Conservation (phyloP, 2,113 vertebrate genomes). For the Oreochromis aureus region DNA sequence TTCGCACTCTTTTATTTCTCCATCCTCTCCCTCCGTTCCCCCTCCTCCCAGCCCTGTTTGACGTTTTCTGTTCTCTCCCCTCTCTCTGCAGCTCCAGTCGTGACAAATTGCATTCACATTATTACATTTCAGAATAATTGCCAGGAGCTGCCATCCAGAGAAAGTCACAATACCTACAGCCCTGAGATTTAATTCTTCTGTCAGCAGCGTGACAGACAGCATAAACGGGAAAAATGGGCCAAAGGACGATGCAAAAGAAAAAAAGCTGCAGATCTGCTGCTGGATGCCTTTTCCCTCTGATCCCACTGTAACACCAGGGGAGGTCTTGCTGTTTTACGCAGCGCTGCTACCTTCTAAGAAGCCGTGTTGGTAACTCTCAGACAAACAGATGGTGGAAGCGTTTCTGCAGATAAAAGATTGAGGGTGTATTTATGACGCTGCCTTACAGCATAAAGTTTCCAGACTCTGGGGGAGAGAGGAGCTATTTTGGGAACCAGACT, state of each 20-base stretch:
- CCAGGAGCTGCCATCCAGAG: background rate
- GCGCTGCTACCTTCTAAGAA: background rate
- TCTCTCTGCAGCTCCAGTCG: background rate
- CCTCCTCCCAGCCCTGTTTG: background rate
- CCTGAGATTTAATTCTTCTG: background rate
- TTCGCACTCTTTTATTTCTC: background rate
- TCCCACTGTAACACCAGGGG: background rate
- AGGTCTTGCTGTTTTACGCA: background rate
- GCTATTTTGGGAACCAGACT: background rate
- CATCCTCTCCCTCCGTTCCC: no score
- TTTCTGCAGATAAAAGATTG: background rate
- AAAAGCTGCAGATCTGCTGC: background rate
- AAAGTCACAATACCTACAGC: background rate
- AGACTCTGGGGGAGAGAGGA: background rate
- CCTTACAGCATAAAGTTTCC: background rate
- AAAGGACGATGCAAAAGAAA: background rate
- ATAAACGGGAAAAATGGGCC: background rate
- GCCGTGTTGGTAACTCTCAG: background rate
- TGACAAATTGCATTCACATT: slow-evolving; percentile 5
- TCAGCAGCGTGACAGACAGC: background rate
- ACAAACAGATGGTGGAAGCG: background rate
- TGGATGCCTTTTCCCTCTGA: background rate
- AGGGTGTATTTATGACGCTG: background rate
- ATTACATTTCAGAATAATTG: slow-evolving; percentile 10
- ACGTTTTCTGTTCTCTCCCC: background rate